These are phyloP conservation scores for Helicolenus hilgendorfi DNA, from an alignment of 2,797 vertebrate genomes.

Conservation along the genomic window DNA sequence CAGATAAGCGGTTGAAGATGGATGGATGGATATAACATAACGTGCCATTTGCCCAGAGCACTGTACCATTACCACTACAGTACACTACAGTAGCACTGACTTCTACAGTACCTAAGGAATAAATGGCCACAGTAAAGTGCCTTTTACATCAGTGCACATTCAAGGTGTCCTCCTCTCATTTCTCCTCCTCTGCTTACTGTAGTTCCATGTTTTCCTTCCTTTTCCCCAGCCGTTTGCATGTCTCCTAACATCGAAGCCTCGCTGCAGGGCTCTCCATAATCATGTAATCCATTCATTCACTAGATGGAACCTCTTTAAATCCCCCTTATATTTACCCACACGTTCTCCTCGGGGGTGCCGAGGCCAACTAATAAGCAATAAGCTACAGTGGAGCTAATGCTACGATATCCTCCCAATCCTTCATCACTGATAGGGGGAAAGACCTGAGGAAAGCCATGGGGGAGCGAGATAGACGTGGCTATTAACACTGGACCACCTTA, in stretches of 20 bases:
- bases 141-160: constrained; percentile 4
- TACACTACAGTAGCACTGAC: background rate
- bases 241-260: constrained; percentile 34
- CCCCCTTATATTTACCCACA: constrained; percentile 68
- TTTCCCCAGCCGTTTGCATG: constrained; percentile 30
- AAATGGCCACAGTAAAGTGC: background rate
- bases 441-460: constrained; percentile 43
- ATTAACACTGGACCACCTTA: constrained; percentile 64
- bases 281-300: constrained; percentile 77
- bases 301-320: constrained; percentile 69
- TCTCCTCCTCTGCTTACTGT: background rate
- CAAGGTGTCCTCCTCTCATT: constrained; percentile 20
- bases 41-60: background rate
- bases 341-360: constrained; percentile 66
- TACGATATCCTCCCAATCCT: constrained; percentile 56
- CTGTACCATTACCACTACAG: background rate
- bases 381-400: constrained; percentile 55
- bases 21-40: too few species aligned
- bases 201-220: constrained; percentile 20
- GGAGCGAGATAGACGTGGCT: constrained; percentile 38
- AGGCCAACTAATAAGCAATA: constrained; percentile 76
- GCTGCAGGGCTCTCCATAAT: constrained; percentile 72
- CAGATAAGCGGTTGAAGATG: too few species aligned
- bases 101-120: background rate
- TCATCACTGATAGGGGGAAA: constrained; percentile 52